Evolutionary conservation across 1,140 invertebrate species (phyloP), one percentile per base, ranked within the genome.

Genomic region (Papilio helenus): DNA sequence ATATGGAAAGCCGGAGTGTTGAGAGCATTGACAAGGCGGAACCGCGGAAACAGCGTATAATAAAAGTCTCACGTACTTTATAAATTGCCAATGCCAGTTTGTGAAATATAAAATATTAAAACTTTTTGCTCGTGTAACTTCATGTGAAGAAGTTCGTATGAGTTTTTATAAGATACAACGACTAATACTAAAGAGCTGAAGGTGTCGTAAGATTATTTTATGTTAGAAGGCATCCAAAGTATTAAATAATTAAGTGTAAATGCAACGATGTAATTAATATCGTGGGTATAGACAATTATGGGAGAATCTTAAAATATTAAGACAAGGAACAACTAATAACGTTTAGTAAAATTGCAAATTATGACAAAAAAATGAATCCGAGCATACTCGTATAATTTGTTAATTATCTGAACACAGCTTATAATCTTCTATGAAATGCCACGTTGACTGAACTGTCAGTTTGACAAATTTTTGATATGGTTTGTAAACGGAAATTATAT

Each of bases 401-500:
- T 20, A 0, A 55, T n/a, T 29, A 65, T 29, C 14, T 68, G 61
- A 34, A 68, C 14, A 16, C 26, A 16, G 12, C 14, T 2, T 29
- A 29, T 29, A 29, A 68, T 68, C 61, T 68, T 68, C 61, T 68
- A 12, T 68, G 3, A 26, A 14, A 23, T 29, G 61, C 18, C 23
- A 26, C 3, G 20, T 10, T 1, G 1, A 68, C 5, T 29, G 9
- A 68, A 29, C 61, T 68, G 61, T 29, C 61, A 68, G 61, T 68
- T 68, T 68, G 61, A 68, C 61, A 68, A 29, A 23, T 68, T 61
- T 68, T 68, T 18, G 61, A 68, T 29, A 68, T 68, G 61, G 23
- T 68, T 68, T 29, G 26, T 29, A 68, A 68, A 68, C 61, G 26
- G 20, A 68, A 68, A 68, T 34, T 68, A 68, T 68, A 68, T 68